Percentiles rank a stretch among this genome's conserved stretches.
These are phyloP conservation scores for Sphinx pinastri DNA, from an alignment of 2,888 invertebrate species.

Conservation along the genomic window DNA sequence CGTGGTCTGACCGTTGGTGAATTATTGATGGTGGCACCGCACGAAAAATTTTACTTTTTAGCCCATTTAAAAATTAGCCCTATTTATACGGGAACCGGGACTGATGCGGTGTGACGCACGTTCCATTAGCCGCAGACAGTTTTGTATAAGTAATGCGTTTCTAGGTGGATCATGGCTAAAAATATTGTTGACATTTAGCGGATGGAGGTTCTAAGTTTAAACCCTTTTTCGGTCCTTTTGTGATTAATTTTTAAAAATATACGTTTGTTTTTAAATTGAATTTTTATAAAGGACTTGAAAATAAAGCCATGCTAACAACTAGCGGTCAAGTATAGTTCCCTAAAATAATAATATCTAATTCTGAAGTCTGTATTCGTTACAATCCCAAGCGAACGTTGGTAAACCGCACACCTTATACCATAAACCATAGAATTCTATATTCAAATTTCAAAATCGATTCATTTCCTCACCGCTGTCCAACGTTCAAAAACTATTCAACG, in stretches of 20 bases:
- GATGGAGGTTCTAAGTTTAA: background rate
- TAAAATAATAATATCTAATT: too few relatives aligned
- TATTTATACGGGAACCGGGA: slow-evolving; percentile 43
- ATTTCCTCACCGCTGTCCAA: background rate
- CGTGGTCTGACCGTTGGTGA: slow-evolving; percentile 50
- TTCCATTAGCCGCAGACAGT: slow-evolving; percentile 44
- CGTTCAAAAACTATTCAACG: background rate
- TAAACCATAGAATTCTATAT: background rate
- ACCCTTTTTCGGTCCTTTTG: too few relatives aligned
- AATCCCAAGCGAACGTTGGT: too few relatives aligned
- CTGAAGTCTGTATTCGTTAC: too few relatives aligned
- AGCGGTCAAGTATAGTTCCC: too few relatives aligned
- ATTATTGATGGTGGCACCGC: slow-evolving; percentile 63
- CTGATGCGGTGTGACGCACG: slow-evolving; percentile 46
- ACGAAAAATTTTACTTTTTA: slow-evolving; percentile 63
- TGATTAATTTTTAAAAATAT: too few relatives aligned
- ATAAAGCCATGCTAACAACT: too few relatives aligned
- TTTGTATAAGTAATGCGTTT: slow-evolving; percentile 47
- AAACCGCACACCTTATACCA: too few relatives aligned
- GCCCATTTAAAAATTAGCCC: slow-evolving; percentile 60
- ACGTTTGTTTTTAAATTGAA: too few relatives aligned
- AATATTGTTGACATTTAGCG: slow-evolving; percentile 2
- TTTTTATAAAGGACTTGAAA: too few relatives aligned
- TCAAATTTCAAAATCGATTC: background rate
- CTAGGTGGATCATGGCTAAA: background rate